Evolutionary conservation across 2,113 vertebrate genomes (phyloP), one percentile per base, ranked within the genome.

Genomic region (Psettodes erumei): DNA sequence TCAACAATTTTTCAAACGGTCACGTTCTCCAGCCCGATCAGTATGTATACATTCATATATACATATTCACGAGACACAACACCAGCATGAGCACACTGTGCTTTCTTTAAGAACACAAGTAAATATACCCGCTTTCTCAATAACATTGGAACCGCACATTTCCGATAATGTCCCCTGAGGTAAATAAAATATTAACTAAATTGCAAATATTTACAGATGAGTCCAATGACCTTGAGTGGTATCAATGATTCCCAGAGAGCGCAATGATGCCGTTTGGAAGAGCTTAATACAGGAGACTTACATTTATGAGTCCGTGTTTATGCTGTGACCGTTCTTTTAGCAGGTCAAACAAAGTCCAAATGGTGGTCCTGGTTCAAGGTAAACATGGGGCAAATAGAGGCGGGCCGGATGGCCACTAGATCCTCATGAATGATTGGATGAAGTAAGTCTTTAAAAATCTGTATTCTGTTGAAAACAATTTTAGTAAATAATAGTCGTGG

Each of bases 361-460:
- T 42, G 8, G 55, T 50, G 23, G 19, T 28, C 21, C 19, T 1
- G 3, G 40, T 30, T 75, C n/a, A 79, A 62, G 47, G 60, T 67
- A 84, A 86, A 88, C 73, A 3, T 25, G 63, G 27, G 38, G 5
- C 54, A 85, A 76, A 82, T 11, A 79, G 56, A 85, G 89, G 86
- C 38, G 93, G 84, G 81, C 63, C 85, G 76, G 84, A 79, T 70
- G 65, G 32, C 5, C 30, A 19, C 28, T 0, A 10, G 3, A 21
- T 74, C 40, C 83, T 67, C 40, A 5, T 35, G 54, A 61, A 28
- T 87, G 91, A 94, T 94, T 94, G 93, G 93, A 82, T 38, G 37
- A 55, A 43, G 40, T 0, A 27, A 55, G 15, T 27, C 78, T 89
- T 90, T 94, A 92, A 86, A 92, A 84, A 65, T 54, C 35, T 12